Base-by-base conservation (phyloP, 2,888 invertebrate species). In the Stenichneumon culpator region DNA sequence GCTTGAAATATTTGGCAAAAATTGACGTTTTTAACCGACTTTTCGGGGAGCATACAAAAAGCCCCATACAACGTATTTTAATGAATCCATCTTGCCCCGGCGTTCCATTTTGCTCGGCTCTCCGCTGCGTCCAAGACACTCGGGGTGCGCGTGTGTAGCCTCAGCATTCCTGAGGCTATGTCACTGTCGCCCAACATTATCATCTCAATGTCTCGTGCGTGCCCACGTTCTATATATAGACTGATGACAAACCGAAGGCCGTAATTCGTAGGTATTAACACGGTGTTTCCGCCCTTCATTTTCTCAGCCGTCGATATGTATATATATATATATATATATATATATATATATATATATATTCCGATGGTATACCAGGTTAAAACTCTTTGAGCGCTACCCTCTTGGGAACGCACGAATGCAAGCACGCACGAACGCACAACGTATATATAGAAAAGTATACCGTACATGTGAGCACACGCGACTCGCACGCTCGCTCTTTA, bases 111-210 rank as follows among this genome's bases (percentile, higher is more conserved):
- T 39, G 39, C 39, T 11, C 7, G 11, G 39, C 11, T 39, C 39
- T 39, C 39, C 39, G 3, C 39, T 39, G 39, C 39, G 32, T 32
- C 50, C 32, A 14, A n/a, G 25, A 77, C 25, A 73, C 44, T 39
- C 0, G 74, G 77, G 78, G 86, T n/a, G 63, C 70, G 63, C 83
- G 68, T 79, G 88, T 75, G 79, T 16, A 44, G 83, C 75, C 85
- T 83, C 82, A 81, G 80, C 89, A 92, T 92, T 92, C 91, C 90
- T 88, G 88, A 89, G 89, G 88, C 89, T 90, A 89, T 89, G 91
- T 92, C 91, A 92, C 89, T 90, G 90, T 92, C 90, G 83, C 80
- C 88, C 86, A 87, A 90, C 89, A 90, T 92, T 91, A 92, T 90
- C 91, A 92, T 91, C 90, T 89, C 89, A 88, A 91, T 92, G 89